A percentile compares a stretch with the other conserved stretches of the same genome.
Conservation (phyloP, 2,888 invertebrate species). For the Lutraria lutraria region DNA sequence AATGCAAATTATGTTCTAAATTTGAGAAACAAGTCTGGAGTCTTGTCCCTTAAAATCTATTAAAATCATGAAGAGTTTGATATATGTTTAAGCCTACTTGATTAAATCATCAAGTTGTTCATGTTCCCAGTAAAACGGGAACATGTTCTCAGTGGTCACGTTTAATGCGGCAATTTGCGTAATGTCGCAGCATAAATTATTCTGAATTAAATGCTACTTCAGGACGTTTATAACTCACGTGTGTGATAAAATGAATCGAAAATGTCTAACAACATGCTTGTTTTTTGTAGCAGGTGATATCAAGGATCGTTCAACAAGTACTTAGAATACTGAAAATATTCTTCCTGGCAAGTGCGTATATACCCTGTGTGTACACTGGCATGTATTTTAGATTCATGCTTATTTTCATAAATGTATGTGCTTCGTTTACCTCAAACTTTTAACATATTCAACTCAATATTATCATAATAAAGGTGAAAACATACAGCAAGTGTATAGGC, state of each 20-base stretch:
- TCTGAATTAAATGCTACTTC: background rate
- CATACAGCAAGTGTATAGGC: too few relatives aligned
- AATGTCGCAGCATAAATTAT: background rate
- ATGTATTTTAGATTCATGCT: background rate
- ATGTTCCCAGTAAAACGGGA: too few relatives aligned
- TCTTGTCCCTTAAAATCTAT: too few relatives aligned
- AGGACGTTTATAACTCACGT: background rate
- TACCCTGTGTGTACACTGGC: background rate
- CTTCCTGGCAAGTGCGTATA: background rate
- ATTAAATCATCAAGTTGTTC: too few relatives aligned
- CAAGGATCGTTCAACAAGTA: background rate
- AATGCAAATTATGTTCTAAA: too few relatives aligned
- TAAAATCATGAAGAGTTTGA: too few relatives aligned
- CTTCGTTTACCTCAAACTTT: too few relatives aligned
- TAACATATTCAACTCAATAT: too few relatives aligned
- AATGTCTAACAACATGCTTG: background rate
- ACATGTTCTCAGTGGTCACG: too few relatives aligned
- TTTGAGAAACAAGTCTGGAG: too few relatives aligned
- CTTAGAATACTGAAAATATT: background rate
- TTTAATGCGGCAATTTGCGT: background rate
- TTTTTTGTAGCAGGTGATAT: background rate
- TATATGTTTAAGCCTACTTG: too few relatives aligned
- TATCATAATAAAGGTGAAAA: too few relatives aligned
- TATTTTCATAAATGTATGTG: background rate
- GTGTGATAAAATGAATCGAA: background rate